Percentiles rank a stretch among this genome's conserved stretches.
Evolutionary conservation across 2,888 invertebrate genomes (phyloP).

Genomic region (Lingula anatina): DNA sequence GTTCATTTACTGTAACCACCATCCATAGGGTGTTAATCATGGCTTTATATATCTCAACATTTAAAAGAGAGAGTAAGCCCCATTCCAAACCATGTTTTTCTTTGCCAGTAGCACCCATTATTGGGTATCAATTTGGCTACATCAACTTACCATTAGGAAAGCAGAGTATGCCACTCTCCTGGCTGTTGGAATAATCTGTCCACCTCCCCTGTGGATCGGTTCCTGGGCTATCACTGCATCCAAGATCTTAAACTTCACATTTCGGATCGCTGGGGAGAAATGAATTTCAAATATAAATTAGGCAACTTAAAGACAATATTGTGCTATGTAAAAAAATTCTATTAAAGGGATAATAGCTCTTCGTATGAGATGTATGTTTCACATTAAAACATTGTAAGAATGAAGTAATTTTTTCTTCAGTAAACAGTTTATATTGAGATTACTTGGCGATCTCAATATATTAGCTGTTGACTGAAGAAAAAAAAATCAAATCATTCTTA

Average conservation of each 20-base stretch:
- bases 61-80: background rate
- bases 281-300: background rate
- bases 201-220: constrained; percentile 92
- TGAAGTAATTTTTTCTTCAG: too few relatives aligned
- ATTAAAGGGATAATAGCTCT: too few relatives aligned
- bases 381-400: too few relatives aligned
- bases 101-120: too few relatives aligned
- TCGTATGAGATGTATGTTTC: too few relatives aligned
- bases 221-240: constrained; percentile 96
- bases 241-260: constrained; percentile 98
- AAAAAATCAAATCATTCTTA: too few relatives aligned
- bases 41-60: too few relatives aligned
- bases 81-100: background rate
- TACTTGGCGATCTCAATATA: too few relatives aligned
- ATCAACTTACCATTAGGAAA: constrained; percentile 72
- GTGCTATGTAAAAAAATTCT: background rate
- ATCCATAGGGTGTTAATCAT: too few relatives aligned
- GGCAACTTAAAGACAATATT: background rate
- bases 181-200: constrained; percentile 83
- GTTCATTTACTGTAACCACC: too few relatives aligned
- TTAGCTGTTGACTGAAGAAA: too few relatives aligned
- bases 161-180: constrained; percentile 97
- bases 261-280: constrained; percentile 68
- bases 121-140: background rate
- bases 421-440: too few relatives aligned